Evolutionary conservation across 2,888 invertebrate species (phyloP), one percentile per base, ranked within the genome.

Genomic region (Nomada hirtipes): DNA sequence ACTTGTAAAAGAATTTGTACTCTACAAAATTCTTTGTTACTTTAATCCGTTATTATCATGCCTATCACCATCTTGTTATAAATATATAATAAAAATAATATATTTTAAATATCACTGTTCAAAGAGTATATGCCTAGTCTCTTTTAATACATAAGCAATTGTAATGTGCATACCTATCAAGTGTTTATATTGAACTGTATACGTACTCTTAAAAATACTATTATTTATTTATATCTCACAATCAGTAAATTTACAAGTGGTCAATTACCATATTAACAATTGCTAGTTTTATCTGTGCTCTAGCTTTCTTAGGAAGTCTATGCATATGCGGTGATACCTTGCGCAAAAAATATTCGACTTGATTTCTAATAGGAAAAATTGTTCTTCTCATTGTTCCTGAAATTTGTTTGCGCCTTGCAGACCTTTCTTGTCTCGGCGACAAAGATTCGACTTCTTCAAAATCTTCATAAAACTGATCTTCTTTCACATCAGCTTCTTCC

Each of bases 261-360:
- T 93, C 93, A 59, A 93, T 93, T 50, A 93, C 93, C 90, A 92
- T 92, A 69, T 92, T 93, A 23, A 93, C 93, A 78, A 93, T 93
- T 1, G 91, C 90, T 10, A 93, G 86, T 85, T 93, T 93, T 1
- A 93, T 82, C 71, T 91, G 91, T 7, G 93, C 93, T 76, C 91
- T 91, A n/a, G 93, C 89, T 75, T 90, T 92, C 60, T 85, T 91
- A 11, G 93, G 93, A 29, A 94, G 82, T 68, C 91, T 90, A 44
- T 90, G 90, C 88, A 93, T 90, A n/a, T 92, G 90, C 3, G 93
- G 93, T 69, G 91, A 90, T 3, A 94, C 73, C 81, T 92, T 93
- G 1, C 89, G 89, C 20, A 93, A 79, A 84, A 94, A 93, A 63
- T 84, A 85, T 73, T 81, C 83, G 18, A 93, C 88, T 82, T 94